Evolutionary conservation across 2,113 vertebrate genomes (phyloP), one percentile per base, ranked within the genome.

Genomic region (Colaptes auratus): DNA sequence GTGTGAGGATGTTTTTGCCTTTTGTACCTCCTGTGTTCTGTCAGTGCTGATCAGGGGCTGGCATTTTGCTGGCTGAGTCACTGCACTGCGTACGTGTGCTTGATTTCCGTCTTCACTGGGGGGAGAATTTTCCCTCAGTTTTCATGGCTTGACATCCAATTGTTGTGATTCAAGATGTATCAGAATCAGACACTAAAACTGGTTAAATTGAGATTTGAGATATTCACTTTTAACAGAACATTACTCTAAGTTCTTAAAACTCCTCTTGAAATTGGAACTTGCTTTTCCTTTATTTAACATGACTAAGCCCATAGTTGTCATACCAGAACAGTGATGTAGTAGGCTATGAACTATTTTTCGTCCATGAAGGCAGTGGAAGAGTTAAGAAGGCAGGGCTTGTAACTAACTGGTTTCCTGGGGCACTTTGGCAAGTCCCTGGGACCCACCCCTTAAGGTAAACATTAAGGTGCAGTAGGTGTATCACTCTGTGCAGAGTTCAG

Each of bases 391-490:
- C 90, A 91, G 65, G 92, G 83, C 90, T 44, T 83, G 94, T 82
- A 44, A 50, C 55, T 94, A 19, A 59, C 44, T 48, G 90, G 79
- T 85, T 89, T 48, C 84, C 83, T 52, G 81, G 96, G 96, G 96
- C 79, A 42, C 91, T 80, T 65, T 97, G 97, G 97, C 98, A 95
- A 82, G 84, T 82, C 94, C 95, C 93, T 58, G 70, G 95, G 95
- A 72, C 97, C 96, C 80, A 78, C 96, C 97, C 81, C 93, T 65
- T 53, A 94, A 97, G 96, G 96, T 98, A 98, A 98, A 97, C 96
- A 97, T 94, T 46, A 97, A 97, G 97, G 97, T 98, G 97, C 98
- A 98, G 97, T 98, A 91, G 93, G 95, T 97, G 88, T 94, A 91
- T 78, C 84, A 89, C 95, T 93, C 87, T 84, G 95, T 90, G 81